phyloP scores from a whole-genome alignment of 1,140 invertebrate species.

The Drosophila ercepeae region DNA sequence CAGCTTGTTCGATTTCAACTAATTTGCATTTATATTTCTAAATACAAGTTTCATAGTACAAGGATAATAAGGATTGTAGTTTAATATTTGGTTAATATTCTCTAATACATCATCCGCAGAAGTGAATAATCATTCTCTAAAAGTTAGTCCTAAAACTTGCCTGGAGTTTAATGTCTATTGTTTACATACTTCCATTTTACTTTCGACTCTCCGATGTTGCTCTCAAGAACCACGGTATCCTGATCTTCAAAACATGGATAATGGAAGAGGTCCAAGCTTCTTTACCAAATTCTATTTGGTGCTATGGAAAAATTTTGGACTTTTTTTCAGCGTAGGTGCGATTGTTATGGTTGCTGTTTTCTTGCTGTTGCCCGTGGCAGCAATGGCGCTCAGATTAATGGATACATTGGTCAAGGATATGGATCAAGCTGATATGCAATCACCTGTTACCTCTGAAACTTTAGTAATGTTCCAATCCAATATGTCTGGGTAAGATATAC shows the following conservation, averaged over 20 bases:
- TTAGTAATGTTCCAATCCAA: too few relatives aligned
- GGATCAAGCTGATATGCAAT: too few relatives aligned
- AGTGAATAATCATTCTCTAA: too few relatives aligned
- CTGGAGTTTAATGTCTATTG: not conserved
- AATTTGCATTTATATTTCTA: conserved; percentile 76
- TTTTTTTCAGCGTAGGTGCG: not conserved
- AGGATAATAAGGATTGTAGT: too few relatives aligned
- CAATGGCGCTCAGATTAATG: not conserved
- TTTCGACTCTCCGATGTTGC: not conserved
- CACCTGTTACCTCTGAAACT: too few relatives aligned
- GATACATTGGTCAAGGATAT: too few relatives aligned
- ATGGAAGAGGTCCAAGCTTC: not conserved
- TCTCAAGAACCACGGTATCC: not conserved
- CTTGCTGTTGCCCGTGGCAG: not conserved
- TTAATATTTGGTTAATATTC: too few relatives aligned
- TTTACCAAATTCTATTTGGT: conserved; percentile 1
- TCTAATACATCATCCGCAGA: too few relatives aligned
- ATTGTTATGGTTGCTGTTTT: not conserved
- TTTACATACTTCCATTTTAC: not conserved
- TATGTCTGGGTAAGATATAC: too few relatives aligned
- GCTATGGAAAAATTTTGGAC: conserved; percentile 7
- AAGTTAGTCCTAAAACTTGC: not conserved
- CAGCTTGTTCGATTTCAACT: conserved; percentile 18
- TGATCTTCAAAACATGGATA: conserved; percentile 1
- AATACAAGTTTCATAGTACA: too few relatives aligned